phyloP scores from a whole-genome alignment of 2,113 vertebrate species.

The Vimba vimba region DNA sequence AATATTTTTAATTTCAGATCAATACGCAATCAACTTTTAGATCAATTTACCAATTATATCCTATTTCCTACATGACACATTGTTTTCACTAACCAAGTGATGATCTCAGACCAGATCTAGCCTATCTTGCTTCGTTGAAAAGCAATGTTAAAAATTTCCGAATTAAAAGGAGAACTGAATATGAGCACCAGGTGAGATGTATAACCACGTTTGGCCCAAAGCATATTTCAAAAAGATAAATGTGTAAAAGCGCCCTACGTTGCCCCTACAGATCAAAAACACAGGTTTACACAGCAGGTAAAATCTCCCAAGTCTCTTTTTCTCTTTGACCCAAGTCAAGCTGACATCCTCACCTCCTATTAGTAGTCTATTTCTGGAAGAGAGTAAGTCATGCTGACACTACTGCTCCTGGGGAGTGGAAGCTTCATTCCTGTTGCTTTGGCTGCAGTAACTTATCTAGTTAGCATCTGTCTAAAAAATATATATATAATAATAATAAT shows the following conservation, averaged over 20 bases:
- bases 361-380: slow-evolving; percentile 48
- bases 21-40: neutral
- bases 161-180: neutral
- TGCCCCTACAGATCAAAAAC: neutral
- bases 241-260: neutral
- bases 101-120: neutral
- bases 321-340: slow-evolving; percentile 27
- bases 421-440: slow-evolving; percentile 2
- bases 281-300: neutral
- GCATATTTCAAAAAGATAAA: neutral
- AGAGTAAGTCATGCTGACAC: slow-evolving; percentile 44
- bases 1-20: neutral
- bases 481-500: no score
- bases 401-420: slow-evolving; percentile 24
- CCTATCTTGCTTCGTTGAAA: neutral
- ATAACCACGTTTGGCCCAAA: neutral
- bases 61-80: neutral
- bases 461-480: neutral
- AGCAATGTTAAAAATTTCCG: neutral
- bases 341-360: slow-evolving; percentile 44
- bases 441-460: neutral
- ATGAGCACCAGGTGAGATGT: neutral
- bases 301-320: neutral
- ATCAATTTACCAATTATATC: neutral
- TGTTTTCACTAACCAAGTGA: neutral